Evolutionary conservation across 2,113 vertebrate species (phyloP).

Genomic region (Burhinus oedicnemus): DNA sequence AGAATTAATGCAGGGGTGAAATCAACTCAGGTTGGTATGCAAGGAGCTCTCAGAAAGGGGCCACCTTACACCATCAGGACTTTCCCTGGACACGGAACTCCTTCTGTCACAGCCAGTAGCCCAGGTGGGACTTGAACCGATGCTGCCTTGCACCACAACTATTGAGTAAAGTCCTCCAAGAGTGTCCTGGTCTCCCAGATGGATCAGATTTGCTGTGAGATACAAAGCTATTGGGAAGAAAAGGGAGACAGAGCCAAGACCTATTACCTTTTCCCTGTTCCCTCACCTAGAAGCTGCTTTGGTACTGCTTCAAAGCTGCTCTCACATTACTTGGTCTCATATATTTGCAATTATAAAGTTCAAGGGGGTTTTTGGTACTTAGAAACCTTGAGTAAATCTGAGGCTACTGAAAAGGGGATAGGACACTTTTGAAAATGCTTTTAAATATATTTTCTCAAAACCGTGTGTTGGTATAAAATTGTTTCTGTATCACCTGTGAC

Average conservation of each 20-base stretch:
- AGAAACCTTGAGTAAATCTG: background rate
- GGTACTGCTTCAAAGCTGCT: background rate
- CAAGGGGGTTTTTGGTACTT: rapidly evolving
- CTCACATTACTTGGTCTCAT: background rate
- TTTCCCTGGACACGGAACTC: background rate
- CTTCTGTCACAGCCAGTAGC: background rate
- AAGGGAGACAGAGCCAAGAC: background rate
- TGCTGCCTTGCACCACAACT: background rate
- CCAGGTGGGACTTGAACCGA: background rate
- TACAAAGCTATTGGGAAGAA: background rate
- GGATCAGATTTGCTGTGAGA: background rate
- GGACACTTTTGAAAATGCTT: background rate
- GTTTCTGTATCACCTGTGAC: background rate
- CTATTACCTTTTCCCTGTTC: background rate
- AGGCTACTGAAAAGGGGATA: background rate
- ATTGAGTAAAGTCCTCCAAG: background rate
- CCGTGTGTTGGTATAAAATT: background rate
- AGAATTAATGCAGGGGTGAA: background rate
- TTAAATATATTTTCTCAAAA: background rate
- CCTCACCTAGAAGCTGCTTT: background rate
- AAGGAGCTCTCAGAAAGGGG: background rate
- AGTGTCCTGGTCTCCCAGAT: background rate
- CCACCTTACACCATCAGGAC: background rate
- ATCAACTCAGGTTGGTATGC: background rate
- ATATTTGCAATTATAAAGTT: background rate